Conservation (phyloP, 2,797 vertebrate genomes). For the Sphaeramia orbicularis region DNA sequence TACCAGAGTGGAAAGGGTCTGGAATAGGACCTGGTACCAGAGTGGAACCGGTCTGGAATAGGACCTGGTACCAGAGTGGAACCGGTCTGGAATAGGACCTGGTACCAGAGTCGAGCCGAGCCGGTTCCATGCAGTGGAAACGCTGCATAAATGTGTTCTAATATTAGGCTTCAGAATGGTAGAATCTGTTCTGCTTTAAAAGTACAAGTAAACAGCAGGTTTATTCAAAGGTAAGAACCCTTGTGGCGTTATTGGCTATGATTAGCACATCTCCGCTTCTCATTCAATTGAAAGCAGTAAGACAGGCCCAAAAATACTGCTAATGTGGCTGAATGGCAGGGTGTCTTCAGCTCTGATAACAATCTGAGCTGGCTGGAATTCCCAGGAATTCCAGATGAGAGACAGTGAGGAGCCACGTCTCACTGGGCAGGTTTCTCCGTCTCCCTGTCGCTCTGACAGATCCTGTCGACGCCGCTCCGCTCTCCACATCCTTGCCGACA, state of each 20-base stretch:
- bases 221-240: neutral
- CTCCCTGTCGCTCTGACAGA: constrained; percentile 66
- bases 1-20: too few species aligned
- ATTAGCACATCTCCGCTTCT: constrained; percentile 6
- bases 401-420: constrained; percentile 77
- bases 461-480: constrained; percentile 49
- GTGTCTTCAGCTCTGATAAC: constrained; percentile 73
- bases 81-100: too few species aligned
- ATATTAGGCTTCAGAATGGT: too few species aligned
- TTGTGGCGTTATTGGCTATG: constrained; percentile 8
- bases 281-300: neutral
- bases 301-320: constrained; percentile 3
- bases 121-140: too few species aligned
- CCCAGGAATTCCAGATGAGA: constrained; percentile 71
- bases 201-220: too few species aligned
- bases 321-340: constrained; percentile 39
- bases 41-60: too few species aligned
- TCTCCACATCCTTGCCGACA: constrained; percentile 36
- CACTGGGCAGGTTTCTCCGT: constrained; percentile 64
- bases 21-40: too few species aligned
- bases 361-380: constrained; percentile 75
- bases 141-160: too few species aligned
- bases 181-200: too few species aligned
- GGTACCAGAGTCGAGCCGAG: too few species aligned
- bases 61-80: too few species aligned